Evolutionary conservation across 2,888 invertebrate genomes (phyloP), one percentile per base, ranked within the genome.

Genomic region (Phoenoteleia sp.): DNA sequence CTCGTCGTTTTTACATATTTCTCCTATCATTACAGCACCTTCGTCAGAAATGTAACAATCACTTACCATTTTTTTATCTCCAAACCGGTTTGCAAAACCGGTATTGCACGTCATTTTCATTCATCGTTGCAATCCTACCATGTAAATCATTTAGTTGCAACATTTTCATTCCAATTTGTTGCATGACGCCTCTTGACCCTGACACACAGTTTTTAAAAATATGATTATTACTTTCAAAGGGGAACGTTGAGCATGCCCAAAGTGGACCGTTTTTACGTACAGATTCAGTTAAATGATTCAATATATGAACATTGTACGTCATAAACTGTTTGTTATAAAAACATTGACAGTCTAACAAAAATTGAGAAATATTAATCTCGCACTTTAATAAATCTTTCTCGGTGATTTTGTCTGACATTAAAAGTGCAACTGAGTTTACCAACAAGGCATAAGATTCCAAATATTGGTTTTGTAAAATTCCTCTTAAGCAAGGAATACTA

Each of bases 361-460:
- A 86, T 39, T 39, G n/a, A 0, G 67, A 21, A 3, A 84, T 25
- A 71, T 84, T 39, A 11, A 64, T 71, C 64, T 86, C 83, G 29
- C 81, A 77, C 33, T 67, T 11, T 1, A 56, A 1, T 9, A 86
- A 39, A n/a, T 71, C 58, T 3, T n/a, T 54, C 45, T 81, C 72
- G 19, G 39, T 69, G 11, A 84, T 84, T 23, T 27, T 21, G 1
- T 19, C 15, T 0, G 72, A 81, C 3, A 82, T 39, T 42, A 84
- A 66, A 33, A 5, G 17, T 11, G 49, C n/a, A 39, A 79, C 1
- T 45, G 36, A 58, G 21, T 52, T 58, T 0, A 86, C 80, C 2
- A 86, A 25, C n/a, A 77, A 25, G n/a, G 60, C n/a, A 47, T 79
- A 84, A 6, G 83, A 79, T 15, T 69, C 36, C n/a, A 52, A 52